Conservation (phyloP, 2,797 vertebrate genomes). For the Notamacropus eugenii region DNA sequence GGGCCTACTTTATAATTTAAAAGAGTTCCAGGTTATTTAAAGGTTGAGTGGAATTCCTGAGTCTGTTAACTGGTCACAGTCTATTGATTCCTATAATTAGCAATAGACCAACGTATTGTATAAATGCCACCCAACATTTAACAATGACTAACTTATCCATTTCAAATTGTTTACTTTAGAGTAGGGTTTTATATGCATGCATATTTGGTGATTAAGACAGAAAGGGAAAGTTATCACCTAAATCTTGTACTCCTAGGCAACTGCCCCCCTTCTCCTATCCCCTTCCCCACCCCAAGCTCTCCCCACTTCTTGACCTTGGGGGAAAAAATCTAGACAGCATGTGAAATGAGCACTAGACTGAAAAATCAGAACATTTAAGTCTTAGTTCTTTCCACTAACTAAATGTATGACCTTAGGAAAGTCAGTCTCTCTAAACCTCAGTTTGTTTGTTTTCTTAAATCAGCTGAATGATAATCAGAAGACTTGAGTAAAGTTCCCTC, state of each 20-base stretch:
- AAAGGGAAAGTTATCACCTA: neutral
- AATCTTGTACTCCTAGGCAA: neutral
- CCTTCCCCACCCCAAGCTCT: neutral
- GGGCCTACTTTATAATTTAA: slow-evolving; percentile 47
- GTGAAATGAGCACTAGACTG: neutral
- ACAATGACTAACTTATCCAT: slow-evolving; percentile 39
- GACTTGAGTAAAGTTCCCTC: neutral
- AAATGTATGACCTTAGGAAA: slow-evolving; percentile 23
- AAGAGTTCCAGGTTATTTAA: slow-evolving; percentile 59
- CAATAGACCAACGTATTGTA: slow-evolving; percentile 15
- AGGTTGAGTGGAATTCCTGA: slow-evolving; percentile 67
- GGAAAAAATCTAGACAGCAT: neutral
- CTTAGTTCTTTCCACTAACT: neutral
- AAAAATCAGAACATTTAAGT: neutral
- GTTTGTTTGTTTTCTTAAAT: neutral
- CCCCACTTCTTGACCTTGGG: too few relatives aligned
- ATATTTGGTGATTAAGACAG: neutral
- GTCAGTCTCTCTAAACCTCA: neutral
- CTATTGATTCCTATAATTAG: slow-evolving; percentile 55
- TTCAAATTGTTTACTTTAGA: slow-evolving; percentile 54
- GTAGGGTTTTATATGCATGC: neutral
- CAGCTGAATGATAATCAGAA: neutral
- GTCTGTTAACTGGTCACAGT: slow-evolving; percentile 67
- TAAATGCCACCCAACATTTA: neutral
- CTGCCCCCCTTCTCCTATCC: neutral